Evolutionary conservation across 2,797 vertebrate genomes (phyloP), one percentile per base, ranked within the genome.

Genomic region (Iguana delicatissima): DNA sequence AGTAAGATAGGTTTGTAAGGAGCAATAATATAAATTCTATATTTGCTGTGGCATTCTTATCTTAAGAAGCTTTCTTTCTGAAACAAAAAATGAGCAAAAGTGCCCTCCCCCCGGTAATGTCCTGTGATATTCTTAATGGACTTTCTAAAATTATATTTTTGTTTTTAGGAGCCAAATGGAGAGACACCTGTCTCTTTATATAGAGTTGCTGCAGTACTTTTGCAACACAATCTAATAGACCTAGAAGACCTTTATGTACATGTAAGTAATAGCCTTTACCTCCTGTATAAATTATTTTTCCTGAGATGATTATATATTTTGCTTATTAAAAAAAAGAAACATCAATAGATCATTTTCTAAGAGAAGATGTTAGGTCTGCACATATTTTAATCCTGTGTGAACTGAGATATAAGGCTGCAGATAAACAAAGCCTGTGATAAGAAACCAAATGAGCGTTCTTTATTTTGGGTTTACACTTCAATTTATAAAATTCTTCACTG

Each of bases 211-310:
- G 99, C 99, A 95, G 98, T 99, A 89, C 98, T 99, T 94, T 97
- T 99, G 92, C 99, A 99, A 88, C 98, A 99, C 95, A 98, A 99
- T 97, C 98, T 99, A 92, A 99, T 99, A 93, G 98, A 99, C 95
- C 96, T 99, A 96, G 99, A 99, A 93, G 99, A 99, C 95, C 98
- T 99, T 93, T 99, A 99, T 72, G 99, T 99, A 93, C 99, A 99
- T 92, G 99, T 99, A 98, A 99, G 99, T 94, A 57, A 59, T 55
- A 24, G 35, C 13, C 20, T 42, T 86, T 86, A 42, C 35, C 4
- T 32, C 42, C 8, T 35, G 32, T 16, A 20, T 67, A 3, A 64
- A 26, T 64, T 77, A 46, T 84, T 76, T 79, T 85, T 52, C 52
- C 80, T 69, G 10, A 72, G 62, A 80, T 52, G 16, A 4, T 89